These are phyloP conservation scores for Cataglyphis livida DNA, from an alignment of 2,888 invertebrate genomes.

Conservation along the genomic window DNA sequence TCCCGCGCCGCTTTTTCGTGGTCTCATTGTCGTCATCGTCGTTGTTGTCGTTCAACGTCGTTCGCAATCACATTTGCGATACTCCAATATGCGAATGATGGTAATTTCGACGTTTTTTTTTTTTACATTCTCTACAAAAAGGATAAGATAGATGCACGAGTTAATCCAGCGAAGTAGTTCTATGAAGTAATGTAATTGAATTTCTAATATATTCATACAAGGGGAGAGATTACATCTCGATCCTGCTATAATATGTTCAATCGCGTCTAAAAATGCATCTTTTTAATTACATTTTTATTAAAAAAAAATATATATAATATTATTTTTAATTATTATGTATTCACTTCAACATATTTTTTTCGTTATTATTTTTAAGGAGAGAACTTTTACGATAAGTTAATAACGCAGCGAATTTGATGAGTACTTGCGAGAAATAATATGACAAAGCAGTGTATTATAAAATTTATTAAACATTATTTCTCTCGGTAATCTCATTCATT, in stretches of 20 bases:
- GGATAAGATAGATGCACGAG: constrained; percentile 11
- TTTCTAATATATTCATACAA: constrained; percentile 14
- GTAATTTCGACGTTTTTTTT: constrained; percentile 28
- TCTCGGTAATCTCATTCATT: background rate
- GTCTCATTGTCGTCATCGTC: constrained; percentile 53
- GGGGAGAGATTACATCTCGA: background rate
- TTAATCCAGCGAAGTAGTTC: constrained; percentile 10
- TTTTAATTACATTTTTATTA: background rate
- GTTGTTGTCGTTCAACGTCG: constrained; percentile 43
- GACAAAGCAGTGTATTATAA: background rate
- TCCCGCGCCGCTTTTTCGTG: constrained; percentile 21
- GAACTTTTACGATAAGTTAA: background rate
- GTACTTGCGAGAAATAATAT: background rate
- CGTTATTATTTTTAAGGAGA: background rate
- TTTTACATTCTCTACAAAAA: background rate
- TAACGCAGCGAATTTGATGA: background rate
- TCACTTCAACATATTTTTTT: background rate
- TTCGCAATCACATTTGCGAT: constrained; percentile 55
- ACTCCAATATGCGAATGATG: constrained; percentile 51
- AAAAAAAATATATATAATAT: background rate
- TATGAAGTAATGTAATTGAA: constrained; percentile 42
- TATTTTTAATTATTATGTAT: background rate
- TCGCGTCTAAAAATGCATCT: background rate
- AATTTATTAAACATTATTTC: background rate
- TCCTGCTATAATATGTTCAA: background rate